Evolutionary conservation across 1,140 invertebrate species (phyloP).

Genomic region (Pseudomyrmex dendroicus): DNA sequence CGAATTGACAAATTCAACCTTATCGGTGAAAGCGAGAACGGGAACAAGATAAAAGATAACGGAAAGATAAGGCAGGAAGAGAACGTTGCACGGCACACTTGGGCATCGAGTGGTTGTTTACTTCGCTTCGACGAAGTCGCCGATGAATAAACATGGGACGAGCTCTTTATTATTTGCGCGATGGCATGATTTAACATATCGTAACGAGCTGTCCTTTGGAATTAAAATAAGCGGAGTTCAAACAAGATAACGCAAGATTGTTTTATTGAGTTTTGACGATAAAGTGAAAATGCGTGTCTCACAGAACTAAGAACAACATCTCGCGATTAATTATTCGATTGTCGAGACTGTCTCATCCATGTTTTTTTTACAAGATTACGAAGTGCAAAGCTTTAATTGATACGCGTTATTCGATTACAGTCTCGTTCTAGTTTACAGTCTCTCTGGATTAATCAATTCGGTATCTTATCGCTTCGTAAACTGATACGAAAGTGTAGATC

Average conservation of each 20-base stretch:
- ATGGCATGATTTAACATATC: constrained; percentile 33
- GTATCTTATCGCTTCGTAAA: not conserved
- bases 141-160: constrained; percentile 48
- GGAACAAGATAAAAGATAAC: constrained; percentile 21
- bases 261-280: constrained; percentile 7
- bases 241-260: not conserved
- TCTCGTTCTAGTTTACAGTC: not conserved
- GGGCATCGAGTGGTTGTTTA: constrained; percentile 30
- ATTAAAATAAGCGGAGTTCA: not conserved
- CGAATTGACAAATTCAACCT: not conserved
- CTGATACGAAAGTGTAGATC: not conserved
- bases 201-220: constrained; percentile 22
- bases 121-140: not conserved
- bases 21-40: not conserved
- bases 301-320: not conserved
- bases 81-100: constrained; percentile 16
- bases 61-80: constrained; percentile 41
- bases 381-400: not conserved
- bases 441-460: not conserved
- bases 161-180: constrained; percentile 24
- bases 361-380: not conserved
- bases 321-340: constrained; percentile 6
- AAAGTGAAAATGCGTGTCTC: not conserved
- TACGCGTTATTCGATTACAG: not conserved
- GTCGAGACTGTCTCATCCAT: not conserved